Conservation (phyloP, 2,888 invertebrate species). For the Actias luna region DNA sequence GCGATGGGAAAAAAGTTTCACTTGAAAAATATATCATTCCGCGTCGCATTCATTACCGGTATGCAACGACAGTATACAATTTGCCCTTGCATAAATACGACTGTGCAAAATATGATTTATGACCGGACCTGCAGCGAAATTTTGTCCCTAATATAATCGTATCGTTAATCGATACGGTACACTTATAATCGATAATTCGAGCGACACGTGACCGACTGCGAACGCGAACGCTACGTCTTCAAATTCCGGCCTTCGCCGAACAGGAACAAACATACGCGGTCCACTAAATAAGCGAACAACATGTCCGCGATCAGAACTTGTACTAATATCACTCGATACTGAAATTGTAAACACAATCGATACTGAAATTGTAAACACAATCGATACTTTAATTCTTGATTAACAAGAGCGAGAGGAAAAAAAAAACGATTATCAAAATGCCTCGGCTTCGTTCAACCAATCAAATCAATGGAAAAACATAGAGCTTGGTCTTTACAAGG, state of each 20-base stretch:
- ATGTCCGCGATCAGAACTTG: constrained; percentile 93
- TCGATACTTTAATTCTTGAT: neutral
- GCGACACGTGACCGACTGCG: constrained; percentile 11
- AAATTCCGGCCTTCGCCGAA: constrained; percentile 89
- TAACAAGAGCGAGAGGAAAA: neutral
- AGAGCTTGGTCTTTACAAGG: no score
- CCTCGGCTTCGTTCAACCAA: no score
- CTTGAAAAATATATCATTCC: no score
- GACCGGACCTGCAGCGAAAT: no score
- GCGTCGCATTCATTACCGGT: no score
- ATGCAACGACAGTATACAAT: no score
- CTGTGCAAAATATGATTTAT: no score
- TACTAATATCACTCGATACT: constrained; percentile 95
- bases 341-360: constrained; percentile 69
- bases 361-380: constrained; percentile 13
- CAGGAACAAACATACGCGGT: constrained; percentile 91
- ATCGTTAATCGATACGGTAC: neutral
- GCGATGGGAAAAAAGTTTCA: no score
- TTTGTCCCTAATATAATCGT: neutral
- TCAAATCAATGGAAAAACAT: no score
- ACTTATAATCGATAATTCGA: neutral
- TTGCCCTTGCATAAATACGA: no score
- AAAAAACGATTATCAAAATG: neutral
- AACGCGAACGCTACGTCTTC: constrained; percentile 24
- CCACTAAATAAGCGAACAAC: constrained; percentile 91